A percentile compares a stretch with the other conserved stretches of the same genome.
phyloP scores from a whole-genome alignment of 2,888 invertebrate species.

The Sinhomidia bicolor region DNA sequence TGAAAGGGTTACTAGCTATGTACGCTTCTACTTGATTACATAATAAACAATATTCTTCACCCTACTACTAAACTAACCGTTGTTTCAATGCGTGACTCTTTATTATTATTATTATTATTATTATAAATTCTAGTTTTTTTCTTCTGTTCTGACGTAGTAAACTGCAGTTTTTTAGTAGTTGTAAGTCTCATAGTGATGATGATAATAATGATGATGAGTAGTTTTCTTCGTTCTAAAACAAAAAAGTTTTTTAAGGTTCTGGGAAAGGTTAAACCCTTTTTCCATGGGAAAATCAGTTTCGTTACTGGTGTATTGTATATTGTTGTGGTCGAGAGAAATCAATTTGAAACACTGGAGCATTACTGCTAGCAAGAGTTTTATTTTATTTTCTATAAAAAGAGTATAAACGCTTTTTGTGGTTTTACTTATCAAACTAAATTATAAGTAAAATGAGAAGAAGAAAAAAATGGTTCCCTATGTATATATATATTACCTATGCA shows the following conservation, averaged over 20 bases:
- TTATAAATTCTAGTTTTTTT: slow-evolving; percentile 34
- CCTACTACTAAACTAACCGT: slow-evolving; percentile 35
- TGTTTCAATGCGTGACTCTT: slow-evolving; percentile 57
- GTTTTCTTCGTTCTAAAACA: slow-evolving; percentile 22
- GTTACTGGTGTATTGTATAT: not conserved
- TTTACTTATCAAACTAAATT: slow-evolving; percentile 45
- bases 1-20: slow-evolving; percentile 44
- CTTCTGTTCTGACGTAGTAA: not conserved
- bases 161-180: not conserved
- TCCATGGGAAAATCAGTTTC: slow-evolving; percentile 68
- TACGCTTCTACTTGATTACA: slow-evolving; percentile 39
- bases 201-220: slow-evolving; percentile 48
- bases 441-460: slow-evolving; percentile 1
- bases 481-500: too few species aligned
- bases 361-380: too few species aligned
- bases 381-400: too few species aligned
- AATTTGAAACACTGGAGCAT: slow-evolving; percentile 58
- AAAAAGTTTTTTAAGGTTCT: slow-evolving; percentile 54
- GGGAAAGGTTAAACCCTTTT: slow-evolving; percentile 71
- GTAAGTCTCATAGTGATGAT: not conserved
- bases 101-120: slow-evolving; percentile 48
- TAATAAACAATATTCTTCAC: slow-evolving; percentile 39
- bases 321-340: slow-evolving; percentile 44
- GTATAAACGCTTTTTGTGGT: slow-evolving; percentile 11
- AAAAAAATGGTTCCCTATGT: too few species aligned